Conservation (phyloP, 2,113 vertebrate genomes). For the Okapia johnstoni region DNA sequence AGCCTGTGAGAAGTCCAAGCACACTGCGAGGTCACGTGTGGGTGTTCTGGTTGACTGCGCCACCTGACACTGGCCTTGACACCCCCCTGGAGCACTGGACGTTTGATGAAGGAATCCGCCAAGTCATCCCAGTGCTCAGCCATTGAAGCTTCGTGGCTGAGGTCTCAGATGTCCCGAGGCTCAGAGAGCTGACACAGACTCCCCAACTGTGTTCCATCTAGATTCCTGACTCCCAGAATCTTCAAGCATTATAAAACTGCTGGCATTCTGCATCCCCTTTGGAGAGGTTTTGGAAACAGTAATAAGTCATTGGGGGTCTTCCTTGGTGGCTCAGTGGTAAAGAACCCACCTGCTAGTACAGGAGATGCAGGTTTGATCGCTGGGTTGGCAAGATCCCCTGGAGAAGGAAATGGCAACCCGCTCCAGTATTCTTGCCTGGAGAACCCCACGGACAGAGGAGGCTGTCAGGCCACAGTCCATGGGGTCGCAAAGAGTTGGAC, state of each 20-base stretch:
- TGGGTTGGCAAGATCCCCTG: not conserved
- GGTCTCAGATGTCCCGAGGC: fast-evolving
- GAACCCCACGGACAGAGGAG: not conserved
- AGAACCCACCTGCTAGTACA: not conserved
- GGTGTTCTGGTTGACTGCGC: not conserved
- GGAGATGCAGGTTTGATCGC: not conserved
- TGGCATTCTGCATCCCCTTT: not conserved
- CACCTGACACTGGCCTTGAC: not conserved
- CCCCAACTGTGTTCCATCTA: not conserved
- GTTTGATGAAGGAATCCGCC: not conserved
- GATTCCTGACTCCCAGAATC: not conserved
- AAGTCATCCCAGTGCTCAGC: not conserved
- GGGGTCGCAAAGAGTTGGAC: not conserved
- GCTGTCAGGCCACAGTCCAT: not conserved
- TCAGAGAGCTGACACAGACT: not conserved
- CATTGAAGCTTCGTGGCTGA: not conserved
- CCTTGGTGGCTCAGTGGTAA: not conserved
- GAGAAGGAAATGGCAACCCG: not conserved
- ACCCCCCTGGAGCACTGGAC: too few species aligned
- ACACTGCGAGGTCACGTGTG: fast-evolving
- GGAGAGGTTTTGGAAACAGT: not conserved
- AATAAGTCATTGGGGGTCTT: not conserved
- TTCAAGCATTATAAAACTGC: not conserved
- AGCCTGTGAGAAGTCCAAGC: not conserved
- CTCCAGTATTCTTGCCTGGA: not conserved